Conservation (phyloP, 23 tunicate genomes). For the Ascidia mentula region DNA sequence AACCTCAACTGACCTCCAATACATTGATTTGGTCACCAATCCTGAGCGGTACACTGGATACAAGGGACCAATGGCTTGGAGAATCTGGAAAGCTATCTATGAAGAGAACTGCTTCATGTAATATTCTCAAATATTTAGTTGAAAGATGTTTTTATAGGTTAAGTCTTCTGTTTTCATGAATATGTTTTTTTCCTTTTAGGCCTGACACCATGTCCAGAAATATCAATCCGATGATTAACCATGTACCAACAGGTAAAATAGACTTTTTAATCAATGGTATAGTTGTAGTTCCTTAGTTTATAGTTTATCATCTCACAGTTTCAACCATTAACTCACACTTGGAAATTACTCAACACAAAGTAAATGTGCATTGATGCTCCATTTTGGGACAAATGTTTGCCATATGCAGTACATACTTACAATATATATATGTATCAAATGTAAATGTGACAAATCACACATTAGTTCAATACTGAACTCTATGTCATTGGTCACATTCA, state of each 20-base stretch:
- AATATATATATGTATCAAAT: neutral
- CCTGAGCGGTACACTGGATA: conserved; percentile 95
- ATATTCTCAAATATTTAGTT: conserved; percentile 12
- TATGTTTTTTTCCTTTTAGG: neutral
- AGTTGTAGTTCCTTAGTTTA: no score
- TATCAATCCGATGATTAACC: conserved; percentile 6
- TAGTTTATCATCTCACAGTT: neutral
- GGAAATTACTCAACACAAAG: neutral
- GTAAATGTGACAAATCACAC: neutral
- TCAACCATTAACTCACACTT: neutral
- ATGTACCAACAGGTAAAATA: neutral
- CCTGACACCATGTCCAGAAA: conserved; percentile 19
- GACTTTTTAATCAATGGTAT: neutral
- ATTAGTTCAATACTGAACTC: neutral
- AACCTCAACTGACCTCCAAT: conserved; percentile 43
- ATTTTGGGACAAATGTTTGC: neutral
- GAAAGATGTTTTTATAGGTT: no score
- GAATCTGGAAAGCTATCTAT: conserved; percentile 92
- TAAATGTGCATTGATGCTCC: neutral
- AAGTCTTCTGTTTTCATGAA: no score
- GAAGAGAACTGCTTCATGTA: conserved; percentile 94
- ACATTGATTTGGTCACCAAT: conserved; percentile 71
- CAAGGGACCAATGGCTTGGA: conserved; percentile 86
- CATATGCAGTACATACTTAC: neutral
- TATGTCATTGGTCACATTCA: no score